Percentiles rank a stretch among this genome's conserved stretches.
Evolutionary conservation across 2,888 invertebrate species (phyloP).

Genomic region (Dolichomitus sp.): DNA sequence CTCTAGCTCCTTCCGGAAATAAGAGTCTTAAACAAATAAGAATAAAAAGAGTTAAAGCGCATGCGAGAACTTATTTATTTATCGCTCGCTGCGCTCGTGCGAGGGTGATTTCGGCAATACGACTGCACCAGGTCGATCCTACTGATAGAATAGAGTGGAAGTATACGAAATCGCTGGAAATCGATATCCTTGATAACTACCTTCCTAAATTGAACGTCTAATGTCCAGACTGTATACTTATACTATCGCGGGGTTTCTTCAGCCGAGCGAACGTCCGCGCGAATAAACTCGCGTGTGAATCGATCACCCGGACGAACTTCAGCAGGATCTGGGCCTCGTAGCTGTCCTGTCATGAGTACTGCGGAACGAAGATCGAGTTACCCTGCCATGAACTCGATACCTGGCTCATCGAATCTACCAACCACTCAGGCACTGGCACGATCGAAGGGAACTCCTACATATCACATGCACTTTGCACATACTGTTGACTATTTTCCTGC

Average conservation of each 20-base stretch:
- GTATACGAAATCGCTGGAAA: slow-evolving; percentile 44
- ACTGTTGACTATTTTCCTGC: not conserved
- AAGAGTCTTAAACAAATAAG: slow-evolving; percentile 75
- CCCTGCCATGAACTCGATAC: slow-evolving; percentile 56
- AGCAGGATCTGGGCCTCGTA: slow-evolving; percentile 58
- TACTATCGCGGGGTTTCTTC: slow-evolving; percentile 28
- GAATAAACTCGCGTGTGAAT: slow-evolving; percentile 66
- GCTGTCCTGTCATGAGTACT: slow-evolving; percentile 61
- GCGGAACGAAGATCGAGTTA: slow-evolving; percentile 67
- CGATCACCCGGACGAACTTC: slow-evolving; percentile 72
- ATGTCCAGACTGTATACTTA: slow-evolving; percentile 22
- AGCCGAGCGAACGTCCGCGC: slow-evolving; percentile 47
- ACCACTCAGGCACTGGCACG: slow-evolving; percentile 45
- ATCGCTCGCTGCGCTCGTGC: slow-evolving; percentile 34
- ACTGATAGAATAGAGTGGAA: slow-evolving; percentile 12
- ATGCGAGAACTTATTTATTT: slow-evolving; percentile 57
- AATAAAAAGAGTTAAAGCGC: slow-evolving; percentile 54
- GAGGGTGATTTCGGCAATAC: slow-evolving; percentile 38
- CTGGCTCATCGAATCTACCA: slow-evolving; percentile 54
- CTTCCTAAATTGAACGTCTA: slow-evolving; percentile 52
- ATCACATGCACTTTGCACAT: not conserved
- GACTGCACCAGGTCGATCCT: slow-evolving; percentile 18
- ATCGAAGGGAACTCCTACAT: not conserved
- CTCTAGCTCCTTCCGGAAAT: slow-evolving; percentile 72
- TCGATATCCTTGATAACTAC: slow-evolving; percentile 51